A percentile compares a stretch with the other conserved stretches of the same genome.
Conservation (phyloP, 2,113 vertebrate genomes). For the Siphamia tubifer region DNA sequence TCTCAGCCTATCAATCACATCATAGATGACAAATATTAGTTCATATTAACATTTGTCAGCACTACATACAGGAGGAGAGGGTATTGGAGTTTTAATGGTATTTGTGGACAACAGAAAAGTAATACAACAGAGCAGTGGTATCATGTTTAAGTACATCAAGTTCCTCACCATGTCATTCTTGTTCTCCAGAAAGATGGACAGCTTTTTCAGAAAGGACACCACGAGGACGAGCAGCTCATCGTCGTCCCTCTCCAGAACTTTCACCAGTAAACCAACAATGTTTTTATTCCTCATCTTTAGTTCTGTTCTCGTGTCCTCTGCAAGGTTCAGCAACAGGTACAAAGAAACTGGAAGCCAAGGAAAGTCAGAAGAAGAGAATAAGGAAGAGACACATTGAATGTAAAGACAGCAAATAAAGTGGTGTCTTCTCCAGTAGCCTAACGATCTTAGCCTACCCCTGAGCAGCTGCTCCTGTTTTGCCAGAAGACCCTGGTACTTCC, state of each 20-base stretch:
- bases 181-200: conserved; percentile 97
- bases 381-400: not conserved
- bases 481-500: conserved; percentile 92
- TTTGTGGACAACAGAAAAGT: too few species aligned
- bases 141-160: not conserved
- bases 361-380: not conserved
- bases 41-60: not conserved
- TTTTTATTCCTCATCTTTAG: conserved; percentile 99
- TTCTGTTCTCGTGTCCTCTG: conserved; percentile 94
- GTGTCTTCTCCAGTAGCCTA: not conserved
- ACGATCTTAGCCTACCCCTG: conserved; percentile 52
- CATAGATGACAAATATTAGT: not conserved
- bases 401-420: not conserved
- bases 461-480: conserved; percentile 95
- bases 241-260: conserved; percentile 91
- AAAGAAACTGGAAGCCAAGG: conserved; percentile 83
- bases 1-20: conserved; percentile 84
- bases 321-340: conserved; percentile 93
- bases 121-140: too few species aligned
- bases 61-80: too few species aligned
- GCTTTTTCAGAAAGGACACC: conserved; percentile 96
- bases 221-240: conserved; percentile 94
- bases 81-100: too few species aligned
- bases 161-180: conserved; percentile 96
- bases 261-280: conserved; percentile 93